phyloP scores from a whole-genome alignment of 2,888 invertebrate genomes.

The Platerodrilus igneus region DNA sequence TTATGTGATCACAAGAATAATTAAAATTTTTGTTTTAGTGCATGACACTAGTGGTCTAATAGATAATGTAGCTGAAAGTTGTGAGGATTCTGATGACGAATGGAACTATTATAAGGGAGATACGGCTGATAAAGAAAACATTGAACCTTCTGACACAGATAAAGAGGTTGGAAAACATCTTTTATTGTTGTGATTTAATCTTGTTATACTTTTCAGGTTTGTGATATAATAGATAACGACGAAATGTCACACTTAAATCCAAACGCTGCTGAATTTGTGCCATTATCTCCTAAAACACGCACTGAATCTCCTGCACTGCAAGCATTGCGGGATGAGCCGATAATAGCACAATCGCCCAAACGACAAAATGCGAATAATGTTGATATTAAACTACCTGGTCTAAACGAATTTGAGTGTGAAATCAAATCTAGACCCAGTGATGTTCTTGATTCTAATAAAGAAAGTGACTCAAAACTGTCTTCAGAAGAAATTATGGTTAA shows the following conservation, averaged over 20 bases:
- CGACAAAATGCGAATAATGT: constrained; percentile 56
- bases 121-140: constrained; percentile 58
- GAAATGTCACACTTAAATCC: constrained; percentile 77
- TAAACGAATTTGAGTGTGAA: constrained; percentile 61
- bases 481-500: constrained; percentile 45
- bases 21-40: constrained; percentile 38
- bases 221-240: constrained; percentile 51
- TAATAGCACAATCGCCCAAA: constrained; percentile 69
- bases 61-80: constrained; percentile 72
- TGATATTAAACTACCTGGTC: constrained; percentile 56
- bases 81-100: constrained; percentile 81
- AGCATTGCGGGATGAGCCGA: constrained; percentile 39
- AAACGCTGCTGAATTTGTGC: constrained; percentile 80
- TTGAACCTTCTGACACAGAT: constrained; percentile 49
- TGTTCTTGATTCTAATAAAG: constrained; percentile 53
- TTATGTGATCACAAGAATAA: not conserved
- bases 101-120: constrained; percentile 78
- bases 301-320: constrained; percentile 48
- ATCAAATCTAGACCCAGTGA: constrained; percentile 62
- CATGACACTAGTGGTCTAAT: constrained; percentile 52
- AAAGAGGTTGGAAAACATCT: constrained; percentile 30
- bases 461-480: constrained; percentile 46
- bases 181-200: constrained; percentile 2
- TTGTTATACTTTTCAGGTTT: constrained; percentile 32
- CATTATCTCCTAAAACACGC: constrained; percentile 57